Evolutionary conservation across 2,797 vertebrate species (phyloP), one percentile per base, ranked within the genome.

Genomic region (Dromococcyx pavoninus): DNA sequence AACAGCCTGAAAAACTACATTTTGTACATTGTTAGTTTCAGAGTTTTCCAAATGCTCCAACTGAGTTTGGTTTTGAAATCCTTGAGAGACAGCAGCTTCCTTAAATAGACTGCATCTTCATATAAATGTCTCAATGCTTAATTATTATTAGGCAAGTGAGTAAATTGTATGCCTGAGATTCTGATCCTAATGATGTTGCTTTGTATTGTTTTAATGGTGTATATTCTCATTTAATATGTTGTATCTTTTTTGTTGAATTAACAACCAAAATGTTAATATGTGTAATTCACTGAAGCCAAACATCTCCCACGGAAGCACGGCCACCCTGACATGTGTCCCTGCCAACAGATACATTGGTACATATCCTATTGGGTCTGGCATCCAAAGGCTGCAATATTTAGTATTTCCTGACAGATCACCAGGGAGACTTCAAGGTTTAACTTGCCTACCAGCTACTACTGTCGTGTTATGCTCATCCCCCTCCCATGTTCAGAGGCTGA

Each of bases 311-410:
- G 67, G 78, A 72, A 88, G 53, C 43, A 37, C 65, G 91, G 95
- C 91, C 88, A 90, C 39, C 92, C 88, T 97, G 88, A 88, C 82
- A 39, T 0, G 3, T 39, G 60, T 58, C 18, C 48, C 73, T 90
- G 90, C 91, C 85, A 92, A 18, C 46, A 89, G 80, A 94, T 94
- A 37, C 0, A 0, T 93, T 88, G 86, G 44, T 75, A 17, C 58
- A 58, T 35, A 79, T 86, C 46, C 19, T 54, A 53, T 25, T 51
- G 74, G 69, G 37, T 61, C 73, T 92, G 60, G 82, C 54, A 66
- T 95, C 93, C 77, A 88, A 83, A 80, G 90, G 60, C 67, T 56
- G 79, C 61, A 88, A 43, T 86, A 93, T 93, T 89, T 72, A 58
- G 73, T 67, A 22, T 86, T 95, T 89, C 88, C 70, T 85, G 71